phyloP scores from a whole-genome alignment of 1,140 invertebrate genomes.

The Formica exsecta region DNA sequence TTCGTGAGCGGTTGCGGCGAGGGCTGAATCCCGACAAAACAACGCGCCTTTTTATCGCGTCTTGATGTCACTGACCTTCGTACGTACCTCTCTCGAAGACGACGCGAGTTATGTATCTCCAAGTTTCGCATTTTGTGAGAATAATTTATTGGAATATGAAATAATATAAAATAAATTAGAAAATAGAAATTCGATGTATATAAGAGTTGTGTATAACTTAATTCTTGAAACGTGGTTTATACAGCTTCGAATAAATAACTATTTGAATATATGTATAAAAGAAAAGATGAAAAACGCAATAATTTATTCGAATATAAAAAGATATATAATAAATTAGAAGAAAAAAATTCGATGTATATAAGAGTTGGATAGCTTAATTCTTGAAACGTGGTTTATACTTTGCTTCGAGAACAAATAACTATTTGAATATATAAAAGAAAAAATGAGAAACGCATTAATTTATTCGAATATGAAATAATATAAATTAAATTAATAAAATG shows the following conservation, averaged over 20 bases:
- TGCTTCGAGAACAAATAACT: not conserved
- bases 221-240: not conserved
- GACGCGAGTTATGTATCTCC: not conserved
- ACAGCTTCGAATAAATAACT: too few species aligned
- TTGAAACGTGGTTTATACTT: not conserved
- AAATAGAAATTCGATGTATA: too few species aligned
- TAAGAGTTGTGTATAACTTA: too few species aligned
- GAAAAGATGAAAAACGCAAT: too few species aligned
- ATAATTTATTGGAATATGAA: too few species aligned
- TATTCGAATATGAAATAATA: not conserved
- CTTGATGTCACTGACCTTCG: constrained; percentile 14
- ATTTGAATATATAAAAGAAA: not conserved
- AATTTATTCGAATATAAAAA: too few species aligned
- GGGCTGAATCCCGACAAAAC: constrained; percentile 30
- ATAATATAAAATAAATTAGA: not conserved
- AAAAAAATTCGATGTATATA: too few species aligned
- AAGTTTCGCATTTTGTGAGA: not conserved
- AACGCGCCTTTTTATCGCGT: constrained; percentile 28
- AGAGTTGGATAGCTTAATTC: too few species aligned
- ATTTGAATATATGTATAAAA: too few species aligned
- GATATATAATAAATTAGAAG: not conserved
- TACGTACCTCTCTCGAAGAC: not conserved
- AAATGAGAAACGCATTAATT: not conserved
- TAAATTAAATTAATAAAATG: not conserved
- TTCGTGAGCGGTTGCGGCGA: not conserved